These are phyloP conservation scores for Nothobranchius furzeri DNA, from an alignment of 2,113 vertebrate species.

Conservation along the genomic window DNA sequence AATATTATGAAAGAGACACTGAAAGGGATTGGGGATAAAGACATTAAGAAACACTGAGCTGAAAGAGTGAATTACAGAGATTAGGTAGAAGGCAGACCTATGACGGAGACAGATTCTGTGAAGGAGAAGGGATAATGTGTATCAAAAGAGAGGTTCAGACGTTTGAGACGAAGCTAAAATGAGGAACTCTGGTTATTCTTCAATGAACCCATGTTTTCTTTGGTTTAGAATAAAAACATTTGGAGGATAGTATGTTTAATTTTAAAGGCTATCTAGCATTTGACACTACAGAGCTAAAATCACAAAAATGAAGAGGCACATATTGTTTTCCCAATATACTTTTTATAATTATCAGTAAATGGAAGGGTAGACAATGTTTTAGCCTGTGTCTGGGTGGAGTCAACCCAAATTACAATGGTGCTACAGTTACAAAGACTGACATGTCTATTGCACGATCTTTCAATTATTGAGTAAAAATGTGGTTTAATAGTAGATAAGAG, in stretches of 20 bases:
- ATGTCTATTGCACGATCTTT: no score
- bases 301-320: neutral
- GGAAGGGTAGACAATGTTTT: no score
- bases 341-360: slow-evolving; percentile 11
- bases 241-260: no score
- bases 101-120: slow-evolving; percentile 20
- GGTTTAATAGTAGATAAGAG: no score
- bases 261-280: no score
- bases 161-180: slow-evolving; percentile 8
- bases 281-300: no score
- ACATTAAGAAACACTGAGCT: slow-evolving; percentile 38
- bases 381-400: no score
- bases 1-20: slow-evolving; percentile 52
- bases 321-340: slow-evolving; percentile 1
- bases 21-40: slow-evolving; percentile 31
- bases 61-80: slow-evolving; percentile 44
- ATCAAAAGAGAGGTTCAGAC: slow-evolving; percentile 16
- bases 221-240: no score
- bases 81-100: slow-evolving; percentile 20
- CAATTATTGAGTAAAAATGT: no score
- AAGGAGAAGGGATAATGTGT: slow-evolving; percentile 25
- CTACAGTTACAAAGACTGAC: no score
- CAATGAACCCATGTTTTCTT: no score
- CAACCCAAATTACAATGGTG: no score
- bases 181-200: neutral